Conservation (phyloP, 2,797 vertebrate genomes). For the Pelobates cultripes region DNA sequence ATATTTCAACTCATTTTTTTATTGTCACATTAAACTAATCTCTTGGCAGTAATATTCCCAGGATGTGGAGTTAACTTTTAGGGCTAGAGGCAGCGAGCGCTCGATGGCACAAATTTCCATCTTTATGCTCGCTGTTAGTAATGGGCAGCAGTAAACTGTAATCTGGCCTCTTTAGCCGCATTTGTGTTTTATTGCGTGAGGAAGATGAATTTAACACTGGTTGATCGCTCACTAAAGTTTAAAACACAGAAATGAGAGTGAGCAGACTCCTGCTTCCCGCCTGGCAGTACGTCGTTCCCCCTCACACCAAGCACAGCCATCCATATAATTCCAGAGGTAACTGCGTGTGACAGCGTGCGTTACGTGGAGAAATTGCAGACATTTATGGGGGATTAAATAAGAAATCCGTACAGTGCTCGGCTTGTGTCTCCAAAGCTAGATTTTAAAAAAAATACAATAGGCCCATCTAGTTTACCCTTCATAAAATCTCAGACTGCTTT, state of each 20-base stretch:
- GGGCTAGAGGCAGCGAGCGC: background rate
- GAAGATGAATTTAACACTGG: constrained; percentile 33
- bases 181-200: constrained; percentile 46
- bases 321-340: background rate
- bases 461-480: no score
- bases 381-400: background rate
- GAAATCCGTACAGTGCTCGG: background rate
- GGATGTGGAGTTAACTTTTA: constrained; percentile 10
- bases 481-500: no score
- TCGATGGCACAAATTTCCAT: constrained; percentile 38
- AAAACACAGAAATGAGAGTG: background rate
- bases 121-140: constrained; percentile 26
- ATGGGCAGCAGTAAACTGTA: constrained; percentile 23
- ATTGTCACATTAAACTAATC: constrained; percentile 17
- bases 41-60: background rate
- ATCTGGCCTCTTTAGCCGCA: constrained; percentile 34
- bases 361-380: background rate
- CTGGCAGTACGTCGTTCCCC: background rate
- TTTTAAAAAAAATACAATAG: background rate
- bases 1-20: constrained; percentile 5
- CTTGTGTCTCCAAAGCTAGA: background rate
- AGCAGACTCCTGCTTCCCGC: constrained; percentile 5
- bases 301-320: background rate
- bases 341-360: background rate
- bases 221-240: constrained; percentile 28